phyloP scores from a whole-genome alignment of 2,888 invertebrate genomes.

The Automeris io region DNA sequence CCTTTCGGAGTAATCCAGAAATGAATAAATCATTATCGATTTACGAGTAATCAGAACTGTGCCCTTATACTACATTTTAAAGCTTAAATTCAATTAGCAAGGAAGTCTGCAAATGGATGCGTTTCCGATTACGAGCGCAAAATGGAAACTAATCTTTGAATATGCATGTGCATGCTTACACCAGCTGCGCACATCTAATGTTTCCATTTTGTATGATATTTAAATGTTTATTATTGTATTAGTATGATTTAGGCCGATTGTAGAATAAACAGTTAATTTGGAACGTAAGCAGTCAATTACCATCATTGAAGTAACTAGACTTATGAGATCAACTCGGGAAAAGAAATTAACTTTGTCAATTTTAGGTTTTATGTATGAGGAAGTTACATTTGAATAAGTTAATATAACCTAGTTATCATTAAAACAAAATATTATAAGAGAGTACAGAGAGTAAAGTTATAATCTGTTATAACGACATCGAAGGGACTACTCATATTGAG shows the following conservation, averaged over 20 bases:
- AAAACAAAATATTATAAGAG: too few species aligned
- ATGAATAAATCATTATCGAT: constrained; percentile 53
- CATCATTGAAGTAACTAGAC: too few species aligned
- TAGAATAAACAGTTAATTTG: constrained; percentile 25
- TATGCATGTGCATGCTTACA: constrained; percentile 54
- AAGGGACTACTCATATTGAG: too few species aligned
- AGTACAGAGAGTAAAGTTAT: too few species aligned
- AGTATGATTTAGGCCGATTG: constrained; percentile 30
- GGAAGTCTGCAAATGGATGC: constrained; percentile 31
- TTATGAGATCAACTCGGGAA: too few species aligned
- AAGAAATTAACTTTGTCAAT: too few species aligned
- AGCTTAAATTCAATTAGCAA: constrained; percentile 40
- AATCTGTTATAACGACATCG: too few species aligned
- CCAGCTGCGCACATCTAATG: constrained; percentile 39
- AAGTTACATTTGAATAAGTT: too few species aligned
- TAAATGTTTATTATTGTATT: constrained; percentile 29
- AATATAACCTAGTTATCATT: too few species aligned
- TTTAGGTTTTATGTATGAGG: too few species aligned
- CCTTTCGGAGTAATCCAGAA: constrained; percentile 55
- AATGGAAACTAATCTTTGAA: constrained; percentile 73
- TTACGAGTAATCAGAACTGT: constrained; percentile 21
- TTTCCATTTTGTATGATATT: constrained; percentile 3
- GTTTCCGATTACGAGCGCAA: constrained; percentile 69
- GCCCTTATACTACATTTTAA: constrained; percentile 20
- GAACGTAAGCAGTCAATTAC: background rate